Evolutionary conservation across 2,888 invertebrate genomes (phyloP), one percentile per base, ranked within the genome.

Genomic region (Parthenolecanium corni): DNA sequence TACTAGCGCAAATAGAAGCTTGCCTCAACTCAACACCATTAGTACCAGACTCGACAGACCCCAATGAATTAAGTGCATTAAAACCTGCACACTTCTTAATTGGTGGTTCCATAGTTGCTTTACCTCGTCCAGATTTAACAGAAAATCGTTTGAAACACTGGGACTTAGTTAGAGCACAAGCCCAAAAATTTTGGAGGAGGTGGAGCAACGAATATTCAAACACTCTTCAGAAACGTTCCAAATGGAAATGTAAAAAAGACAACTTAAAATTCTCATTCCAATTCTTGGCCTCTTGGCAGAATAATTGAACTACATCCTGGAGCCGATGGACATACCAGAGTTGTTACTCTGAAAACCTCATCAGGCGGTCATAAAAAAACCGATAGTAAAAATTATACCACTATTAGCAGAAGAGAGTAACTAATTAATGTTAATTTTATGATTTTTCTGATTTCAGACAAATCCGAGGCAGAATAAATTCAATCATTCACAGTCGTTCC

Each of bases 31-130:
- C 69, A 3, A 12, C 69, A 1, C 69, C 70, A 0, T 16, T 71
- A 0, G 64, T 65, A 5, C 64, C 66, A n/a, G 38, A 68, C 1
- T 67, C 68, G 1, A 23, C 51, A 18, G 69, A 69, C 53, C 64
- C 67, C 0, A 54, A 64, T 42, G 68, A 69, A 14, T 31, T 66
- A 11, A 64, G 62, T 6, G 65, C 66, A 3, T 62, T 71, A 6
- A 69, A 69, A 0, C 71, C 70, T 6, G 69, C 67, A 21, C 71
- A 71, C 54, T 69, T 70, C 52, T 62, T 71, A 1, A 64, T 69
- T 16, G 69, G 68, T 12, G 38, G 53, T n/a, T 53, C 69, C 1
- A 54, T 67, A 1, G 62, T 18, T 4, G 20, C 64, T 1, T 42
- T 68, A 2, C 65, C 67, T 5, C 65, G 67, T 14, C 66, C 65